Percentiles rank a stretch among this genome's conserved stretches.
phyloP scores from a whole-genome alignment of 2,888 invertebrate genomes.

The Maniola hyperantus region DNA sequence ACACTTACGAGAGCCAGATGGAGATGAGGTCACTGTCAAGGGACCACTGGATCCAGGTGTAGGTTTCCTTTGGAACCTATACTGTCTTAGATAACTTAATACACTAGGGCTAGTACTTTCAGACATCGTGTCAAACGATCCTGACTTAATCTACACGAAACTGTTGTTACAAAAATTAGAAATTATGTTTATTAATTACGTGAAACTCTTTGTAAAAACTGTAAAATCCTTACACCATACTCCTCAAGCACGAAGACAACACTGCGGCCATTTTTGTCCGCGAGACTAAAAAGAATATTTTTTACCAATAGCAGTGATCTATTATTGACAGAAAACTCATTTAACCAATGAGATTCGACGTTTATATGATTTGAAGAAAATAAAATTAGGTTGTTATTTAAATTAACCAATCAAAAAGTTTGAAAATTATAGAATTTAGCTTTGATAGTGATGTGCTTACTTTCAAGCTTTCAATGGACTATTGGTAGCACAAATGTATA shows the following conservation, averaged over 20 bases:
- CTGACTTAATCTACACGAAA: constrained; percentile 32
- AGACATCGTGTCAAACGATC: constrained; percentile 58
- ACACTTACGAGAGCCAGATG: constrained; percentile 72
- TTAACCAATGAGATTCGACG: constrained; percentile 32
- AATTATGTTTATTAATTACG: constrained; percentile 47
- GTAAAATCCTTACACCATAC: constrained; percentile 56
- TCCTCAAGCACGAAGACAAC: constrained; percentile 61
- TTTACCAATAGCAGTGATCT: constrained; percentile 50
- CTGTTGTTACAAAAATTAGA: constrained; percentile 42
- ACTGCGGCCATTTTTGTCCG: constrained; percentile 80
- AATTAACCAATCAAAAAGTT: constrained; percentile 14
- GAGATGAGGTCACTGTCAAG: constrained; percentile 60
- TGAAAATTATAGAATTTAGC: background rate
- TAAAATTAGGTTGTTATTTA: constrained; percentile 14
- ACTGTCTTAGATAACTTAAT: constrained; percentile 85
- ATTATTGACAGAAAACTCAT: constrained; percentile 37
- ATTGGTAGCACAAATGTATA: background rate
- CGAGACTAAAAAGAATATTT: constrained; percentile 57
- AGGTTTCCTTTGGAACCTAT: constrained; percentile 86
- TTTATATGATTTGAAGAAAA: background rate
- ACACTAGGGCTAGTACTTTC: constrained; percentile 81
- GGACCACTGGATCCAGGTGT: constrained; percentile 62
- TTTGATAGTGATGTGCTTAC: background rate
- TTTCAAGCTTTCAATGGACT: background rate
- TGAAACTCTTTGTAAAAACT: constrained; percentile 44